Base-by-base conservation (phyloP, 2,113 vertebrate genomes). In the Barbus barbus region DNA sequence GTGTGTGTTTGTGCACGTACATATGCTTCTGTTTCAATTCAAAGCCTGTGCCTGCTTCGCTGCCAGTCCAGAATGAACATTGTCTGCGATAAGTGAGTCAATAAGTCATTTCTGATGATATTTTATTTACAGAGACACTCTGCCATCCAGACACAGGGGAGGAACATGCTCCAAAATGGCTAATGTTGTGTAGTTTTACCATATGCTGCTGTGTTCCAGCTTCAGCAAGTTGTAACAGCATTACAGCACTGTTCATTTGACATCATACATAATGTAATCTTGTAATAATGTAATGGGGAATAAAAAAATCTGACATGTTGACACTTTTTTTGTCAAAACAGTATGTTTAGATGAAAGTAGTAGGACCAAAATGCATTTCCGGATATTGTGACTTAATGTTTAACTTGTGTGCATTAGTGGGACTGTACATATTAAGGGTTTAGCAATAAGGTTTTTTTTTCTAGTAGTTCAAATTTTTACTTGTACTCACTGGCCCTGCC, bases 111-210 rank as follows among this genome's bases (percentile, higher is more conserved):
- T 91, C 88, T 90, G 86, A 90, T 80, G 87, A 92, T 92, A 90
- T 90, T 91, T 92, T 94, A 93, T 94, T 95, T 95, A 91, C 91
- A 75, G 91, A 93, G 92, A 91, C 87, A 36, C 89, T 88, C 86
- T 90, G 93, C 91, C 93, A 91, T 92, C 90, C 89, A 91, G 90
- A 90, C 93, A 92, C 91, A 87, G 87, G 92, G 92, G 93, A 93
- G 88, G 90, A 87, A 84, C 87, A 82, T 83, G 87, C 90, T 92
- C 92, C 91, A 92, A 91, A 91, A 92, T 93, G 92, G 90, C 92
- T 94, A 94, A 95, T 94, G 92, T 93, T 93, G 92, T 94, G 93
- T 93, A 93, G 90, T 95, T 93, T 88, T 89, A 89, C 93, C 94
- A 94, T 95, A 94, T 95, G 94, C 90, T 86, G 87, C 89, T 88